Evolutionary conservation across 2,797 vertebrate species (phyloP).

Genomic region (Acipenser ruthenus): DNA sequence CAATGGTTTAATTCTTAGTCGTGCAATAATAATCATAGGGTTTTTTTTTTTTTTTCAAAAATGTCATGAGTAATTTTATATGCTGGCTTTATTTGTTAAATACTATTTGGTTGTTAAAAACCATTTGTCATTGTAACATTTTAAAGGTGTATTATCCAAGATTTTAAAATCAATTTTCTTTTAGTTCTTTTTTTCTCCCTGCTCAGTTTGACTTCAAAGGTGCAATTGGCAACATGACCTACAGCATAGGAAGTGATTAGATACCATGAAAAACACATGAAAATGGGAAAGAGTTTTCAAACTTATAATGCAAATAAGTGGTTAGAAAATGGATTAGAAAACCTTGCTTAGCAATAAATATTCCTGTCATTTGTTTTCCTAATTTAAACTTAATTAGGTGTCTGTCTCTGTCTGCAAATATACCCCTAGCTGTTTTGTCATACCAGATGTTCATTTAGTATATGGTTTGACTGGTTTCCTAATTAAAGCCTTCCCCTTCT

Average conservation of each 20-base stretch:
- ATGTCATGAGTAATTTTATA: slow-evolving; percentile 18
- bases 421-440: too few species aligned
- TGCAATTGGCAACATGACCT: too few species aligned
- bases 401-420: slow-evolving; percentile 3
- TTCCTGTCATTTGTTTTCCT: slow-evolving; percentile 22
- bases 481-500: not conserved
- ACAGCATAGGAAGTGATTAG: too few species aligned
- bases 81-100: slow-evolving; percentile 21
- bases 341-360: slow-evolving; percentile 2
- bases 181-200: too few species aligned
- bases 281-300: too few species aligned
- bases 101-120: slow-evolving; percentile 23
- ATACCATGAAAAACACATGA: too few species aligned
- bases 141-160: not conserved
- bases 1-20: slow-evolving; percentile 2
- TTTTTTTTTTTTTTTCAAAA: slow-evolving; percentile 15
- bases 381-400: slow-evolving; percentile 30
- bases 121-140: slow-evolving; percentile 21
- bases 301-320: too few species aligned
- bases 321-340: too few species aligned
- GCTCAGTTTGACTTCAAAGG: too few species aligned
- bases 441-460: too few species aligned
- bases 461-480: too few species aligned
- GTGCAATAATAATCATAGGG: slow-evolving; percentile 9
- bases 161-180: too few species aligned